Evolutionary conservation across 2,113 vertebrate genomes (phyloP).

Genomic region (Python bivittatus): DNA sequence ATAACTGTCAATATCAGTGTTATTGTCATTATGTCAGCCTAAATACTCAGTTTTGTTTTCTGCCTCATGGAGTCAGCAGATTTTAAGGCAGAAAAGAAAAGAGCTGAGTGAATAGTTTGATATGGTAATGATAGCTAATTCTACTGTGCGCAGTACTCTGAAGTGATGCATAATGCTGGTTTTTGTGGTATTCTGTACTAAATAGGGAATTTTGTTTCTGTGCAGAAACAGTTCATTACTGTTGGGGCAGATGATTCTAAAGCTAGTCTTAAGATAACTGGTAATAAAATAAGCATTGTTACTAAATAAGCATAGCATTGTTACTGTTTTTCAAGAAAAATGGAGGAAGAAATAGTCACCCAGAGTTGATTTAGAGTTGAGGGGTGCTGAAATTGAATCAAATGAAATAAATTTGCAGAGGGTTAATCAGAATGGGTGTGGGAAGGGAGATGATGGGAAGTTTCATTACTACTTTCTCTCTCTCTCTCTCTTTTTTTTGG

Average conservation of each 20-base stretch:
- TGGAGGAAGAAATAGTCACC: neutral
- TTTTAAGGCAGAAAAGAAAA: neutral
- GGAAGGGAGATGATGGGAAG: neutral
- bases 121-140: neutral
- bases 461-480: accelerated
- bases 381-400: neutral
- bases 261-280: neutral
- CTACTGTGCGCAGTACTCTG: too few species aligned
- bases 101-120: neutral
- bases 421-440: neutral
- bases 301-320: too few species aligned
- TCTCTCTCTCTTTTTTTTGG: neutral
- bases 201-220: neutral
- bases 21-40: neutral
- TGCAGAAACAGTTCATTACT: too few species aligned
- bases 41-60: neutral
- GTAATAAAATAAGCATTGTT: neutral
- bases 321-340: neutral
- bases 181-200: neutral
- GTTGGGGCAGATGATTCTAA: neutral
- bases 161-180: neutral
- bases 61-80: neutral
- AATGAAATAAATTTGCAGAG: neutral
- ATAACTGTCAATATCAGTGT: neutral
- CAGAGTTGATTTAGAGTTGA: neutral